phyloP scores from a whole-genome alignment of 1,140 invertebrate genomes.

The Fopius arisanus region DNA sequence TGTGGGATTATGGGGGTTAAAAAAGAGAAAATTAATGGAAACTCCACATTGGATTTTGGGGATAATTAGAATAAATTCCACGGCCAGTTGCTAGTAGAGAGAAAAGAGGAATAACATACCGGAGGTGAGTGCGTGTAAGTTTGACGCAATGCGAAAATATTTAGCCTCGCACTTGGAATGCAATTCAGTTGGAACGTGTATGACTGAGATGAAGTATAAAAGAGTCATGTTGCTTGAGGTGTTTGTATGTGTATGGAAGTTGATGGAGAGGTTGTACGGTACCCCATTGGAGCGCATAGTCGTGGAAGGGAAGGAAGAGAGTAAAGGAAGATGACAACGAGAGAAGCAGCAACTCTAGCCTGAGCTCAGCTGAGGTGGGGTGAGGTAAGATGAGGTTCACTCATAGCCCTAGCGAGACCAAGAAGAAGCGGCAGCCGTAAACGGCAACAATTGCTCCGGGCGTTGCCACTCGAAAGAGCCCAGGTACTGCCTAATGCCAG shows the following conservation, averaged over 20 bases:
- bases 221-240: neutral
- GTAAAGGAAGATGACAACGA: neutral
- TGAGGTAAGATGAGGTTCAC: neutral
- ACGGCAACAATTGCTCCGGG: conserved; percentile 59
- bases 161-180: conserved; percentile 26
- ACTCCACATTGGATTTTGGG: no score
- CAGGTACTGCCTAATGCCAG: conserved; percentile 56
- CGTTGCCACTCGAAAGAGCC: conserved; percentile 55
- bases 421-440: conserved; percentile 55
- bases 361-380: no score
- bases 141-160: conserved; percentile 22
- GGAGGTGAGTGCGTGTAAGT: neutral
- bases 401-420: neutral
- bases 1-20: no score
- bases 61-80: no score
- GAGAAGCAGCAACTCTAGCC: neutral
- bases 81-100: no score
- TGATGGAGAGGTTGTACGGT: conserved; percentile 38
- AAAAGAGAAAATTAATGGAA: no score
- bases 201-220: neutral
- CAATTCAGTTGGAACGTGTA: neutral
- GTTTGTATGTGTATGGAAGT: neutral
- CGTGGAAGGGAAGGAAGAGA: conserved; percentile 5
- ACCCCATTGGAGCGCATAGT: conserved; percentile 24
- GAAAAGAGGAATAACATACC: no score